Conservation (phyloP, 2,113 vertebrate genomes). For the Brachyhypopomus gauderio region DNA sequence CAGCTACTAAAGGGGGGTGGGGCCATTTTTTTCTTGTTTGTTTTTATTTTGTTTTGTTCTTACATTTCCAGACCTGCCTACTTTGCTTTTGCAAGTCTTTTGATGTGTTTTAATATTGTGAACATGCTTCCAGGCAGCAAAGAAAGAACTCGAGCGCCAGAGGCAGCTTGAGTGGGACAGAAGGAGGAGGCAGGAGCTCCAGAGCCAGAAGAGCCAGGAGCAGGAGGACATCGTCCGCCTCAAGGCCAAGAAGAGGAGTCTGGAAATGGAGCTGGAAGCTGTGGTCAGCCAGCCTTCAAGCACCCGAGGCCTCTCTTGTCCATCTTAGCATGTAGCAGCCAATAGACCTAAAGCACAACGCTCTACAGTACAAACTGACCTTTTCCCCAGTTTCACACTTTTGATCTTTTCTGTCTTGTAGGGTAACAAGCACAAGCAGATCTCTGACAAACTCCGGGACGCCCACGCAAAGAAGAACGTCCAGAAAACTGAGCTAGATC, state of each 20-base stretch:
- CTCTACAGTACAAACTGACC: neutral
- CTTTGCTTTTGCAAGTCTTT: neutral
- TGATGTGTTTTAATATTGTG: constrained; percentile 4
- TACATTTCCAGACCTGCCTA: too few species aligned
- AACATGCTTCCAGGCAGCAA: constrained; percentile 80
- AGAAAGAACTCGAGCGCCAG: constrained; percentile 91
- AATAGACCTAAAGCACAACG: neutral
- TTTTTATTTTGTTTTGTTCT: too few species aligned
- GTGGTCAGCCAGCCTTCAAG: constrained; percentile 76
- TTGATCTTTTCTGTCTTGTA: constrained; percentile 54
- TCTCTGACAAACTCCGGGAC: constrained; percentile 86
- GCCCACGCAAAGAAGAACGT: constrained; percentile 82
- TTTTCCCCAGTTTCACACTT: neutral
- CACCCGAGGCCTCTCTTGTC: neutral
- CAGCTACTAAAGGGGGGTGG: too few species aligned
- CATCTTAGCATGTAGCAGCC: neutral
- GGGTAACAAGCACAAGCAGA: constrained; percentile 91
- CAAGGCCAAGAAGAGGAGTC: constrained; percentile 88
- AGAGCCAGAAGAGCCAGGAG: constrained; percentile 85
- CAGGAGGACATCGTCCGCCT: constrained; percentile 88
- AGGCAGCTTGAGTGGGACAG: constrained; percentile 88
- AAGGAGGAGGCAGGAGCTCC: constrained; percentile 86
- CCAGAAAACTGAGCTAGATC: constrained; percentile 83
- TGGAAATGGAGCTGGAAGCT: constrained; percentile 93
- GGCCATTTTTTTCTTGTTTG: too few species aligned